Evolutionary conservation across 2,797 vertebrate genomes (phyloP).

Genomic region (Intellagama lesueurii): DNA sequence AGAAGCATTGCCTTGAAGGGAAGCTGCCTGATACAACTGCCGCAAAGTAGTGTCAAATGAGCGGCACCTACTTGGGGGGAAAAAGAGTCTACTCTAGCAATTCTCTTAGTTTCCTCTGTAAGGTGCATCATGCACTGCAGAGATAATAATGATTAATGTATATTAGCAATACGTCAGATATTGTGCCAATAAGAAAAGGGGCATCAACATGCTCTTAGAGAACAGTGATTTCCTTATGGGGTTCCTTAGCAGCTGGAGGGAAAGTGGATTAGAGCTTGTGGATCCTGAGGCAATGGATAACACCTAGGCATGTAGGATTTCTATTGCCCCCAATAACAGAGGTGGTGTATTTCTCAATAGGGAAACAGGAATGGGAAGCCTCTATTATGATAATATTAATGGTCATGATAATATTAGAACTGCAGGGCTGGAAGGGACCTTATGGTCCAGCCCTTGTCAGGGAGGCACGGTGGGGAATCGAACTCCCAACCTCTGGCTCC

Average conservation of each 20-base stretch:
- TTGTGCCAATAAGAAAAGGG: neutral
- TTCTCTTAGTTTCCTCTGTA: neutral
- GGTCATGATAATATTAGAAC: neutral
- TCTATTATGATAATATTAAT: too few relatives aligned
- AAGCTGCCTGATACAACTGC: neutral
- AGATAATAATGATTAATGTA: neutral
- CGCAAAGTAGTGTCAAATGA: neutral
- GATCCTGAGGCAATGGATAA: neutral
- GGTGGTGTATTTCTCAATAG: neutral
- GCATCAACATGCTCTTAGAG: neutral
- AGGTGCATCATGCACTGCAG: constrained; percentile 2
- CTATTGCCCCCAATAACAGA: neutral
- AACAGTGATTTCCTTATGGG: neutral
- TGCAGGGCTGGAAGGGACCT: neutral
- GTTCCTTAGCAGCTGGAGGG: constrained; percentile 1
- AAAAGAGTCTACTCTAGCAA: neutral
- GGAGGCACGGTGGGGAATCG: too few relatives aligned
- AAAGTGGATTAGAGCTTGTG: neutral
- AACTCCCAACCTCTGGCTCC: too few relatives aligned
- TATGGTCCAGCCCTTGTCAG: too few relatives aligned
- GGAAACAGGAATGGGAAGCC: neutral
- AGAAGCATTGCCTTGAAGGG: neutral
- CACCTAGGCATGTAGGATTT: neutral
- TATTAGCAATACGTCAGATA: neutral
- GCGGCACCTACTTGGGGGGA: neutral